Conservation (phyloP, 2,113 vertebrate species). For the Onychostruthus taczanowskii region DNA sequence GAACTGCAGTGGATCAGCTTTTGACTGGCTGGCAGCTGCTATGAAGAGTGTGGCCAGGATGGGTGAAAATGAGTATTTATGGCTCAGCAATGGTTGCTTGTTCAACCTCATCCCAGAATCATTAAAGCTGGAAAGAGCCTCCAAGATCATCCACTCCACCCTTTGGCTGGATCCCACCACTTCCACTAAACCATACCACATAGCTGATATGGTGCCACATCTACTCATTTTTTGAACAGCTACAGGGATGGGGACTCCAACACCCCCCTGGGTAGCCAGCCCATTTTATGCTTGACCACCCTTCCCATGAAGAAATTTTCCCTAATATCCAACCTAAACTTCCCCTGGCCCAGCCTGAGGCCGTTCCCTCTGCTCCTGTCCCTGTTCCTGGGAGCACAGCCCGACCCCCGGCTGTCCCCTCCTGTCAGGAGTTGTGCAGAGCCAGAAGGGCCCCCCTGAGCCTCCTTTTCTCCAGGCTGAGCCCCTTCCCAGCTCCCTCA, state of each 20-base stretch:
- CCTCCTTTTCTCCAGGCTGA: not conserved
- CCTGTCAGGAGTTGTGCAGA: not conserved
- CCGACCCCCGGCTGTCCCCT: not conserved
- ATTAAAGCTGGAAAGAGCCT: not conserved
- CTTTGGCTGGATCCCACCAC: not conserved
- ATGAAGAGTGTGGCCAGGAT: fast-evolving
- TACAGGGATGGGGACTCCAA: not conserved
- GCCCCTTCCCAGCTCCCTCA: not conserved
- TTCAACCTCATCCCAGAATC: not conserved
- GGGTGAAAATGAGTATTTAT: not conserved
- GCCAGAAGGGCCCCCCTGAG: not conserved
- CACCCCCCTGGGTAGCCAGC: not conserved
- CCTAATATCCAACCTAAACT: fast-evolving
- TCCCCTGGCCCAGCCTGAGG: not conserved
- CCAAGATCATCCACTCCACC: not conserved
- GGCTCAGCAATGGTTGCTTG: not conserved
- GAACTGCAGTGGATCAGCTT: not conserved
- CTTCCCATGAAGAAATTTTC: not conserved
- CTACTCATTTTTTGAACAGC: not conserved
- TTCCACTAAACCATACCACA: not conserved
- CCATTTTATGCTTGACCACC: fast-evolving
- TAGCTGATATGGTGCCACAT: no score
- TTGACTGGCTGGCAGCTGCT: not conserved
- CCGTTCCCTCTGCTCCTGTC: not conserved
- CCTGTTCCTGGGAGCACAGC: not conserved